Percentiles rank a stretch among this genome's conserved stretches.
Evolutionary conservation across 2,113 vertebrate genomes (phyloP).

Genomic region (Lasiurus borealis): DNA sequence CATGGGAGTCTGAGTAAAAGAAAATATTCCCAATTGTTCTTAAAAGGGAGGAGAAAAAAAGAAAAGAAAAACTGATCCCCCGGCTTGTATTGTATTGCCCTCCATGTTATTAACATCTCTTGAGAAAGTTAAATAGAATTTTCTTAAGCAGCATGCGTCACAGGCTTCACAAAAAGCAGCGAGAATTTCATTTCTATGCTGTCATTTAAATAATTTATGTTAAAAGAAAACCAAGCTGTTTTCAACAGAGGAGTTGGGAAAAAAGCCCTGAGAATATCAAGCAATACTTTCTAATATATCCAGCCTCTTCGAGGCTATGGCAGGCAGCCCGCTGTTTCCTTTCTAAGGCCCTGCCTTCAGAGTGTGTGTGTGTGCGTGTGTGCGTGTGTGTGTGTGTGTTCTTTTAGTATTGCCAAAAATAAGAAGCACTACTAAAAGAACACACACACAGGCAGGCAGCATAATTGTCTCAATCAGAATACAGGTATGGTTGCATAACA

Average conservation of each 20-base stretch:
- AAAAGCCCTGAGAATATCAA: not conserved
- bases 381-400: not conserved
- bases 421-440: not conserved
- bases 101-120: not conserved
- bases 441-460: not conserved
- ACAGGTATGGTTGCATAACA: not conserved
- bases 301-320: not conserved
- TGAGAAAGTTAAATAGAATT: not conserved
- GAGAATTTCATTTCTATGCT: not conserved
- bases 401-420: not conserved
- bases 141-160: not conserved
- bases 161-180: constrained; percentile 36
- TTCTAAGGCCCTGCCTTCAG: not conserved
- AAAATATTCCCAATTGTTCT: not conserved
- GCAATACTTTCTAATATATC: not conserved
- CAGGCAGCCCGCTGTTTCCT: not conserved
- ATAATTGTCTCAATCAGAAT: not conserved
- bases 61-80: not conserved
- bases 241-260: constrained; percentile 9
- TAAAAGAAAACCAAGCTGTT: constrained; percentile 14
- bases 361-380: not conserved
- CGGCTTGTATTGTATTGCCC: not conserved
- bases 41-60: not conserved
- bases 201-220: constrained; percentile 10
- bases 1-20: not conserved